Evolutionary conservation across 2,797 vertebrate genomes (phyloP).

Genomic region (Lutjanus campechanus): DNA sequence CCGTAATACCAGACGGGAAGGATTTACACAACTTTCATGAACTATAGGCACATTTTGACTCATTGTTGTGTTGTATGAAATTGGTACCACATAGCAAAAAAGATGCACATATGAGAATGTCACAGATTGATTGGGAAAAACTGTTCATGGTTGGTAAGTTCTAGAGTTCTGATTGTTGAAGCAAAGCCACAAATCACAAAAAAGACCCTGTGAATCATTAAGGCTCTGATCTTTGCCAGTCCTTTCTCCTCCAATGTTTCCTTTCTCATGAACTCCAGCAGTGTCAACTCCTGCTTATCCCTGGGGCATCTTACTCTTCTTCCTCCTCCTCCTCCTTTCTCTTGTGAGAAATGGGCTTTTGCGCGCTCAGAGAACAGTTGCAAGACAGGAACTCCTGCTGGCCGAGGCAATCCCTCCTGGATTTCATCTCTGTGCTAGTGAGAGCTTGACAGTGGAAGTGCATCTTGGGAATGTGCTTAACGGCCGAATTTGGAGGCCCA

Average conservation of each 20-base stretch:
- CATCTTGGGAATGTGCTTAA: conserved; percentile 45
- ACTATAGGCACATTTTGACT: background rate
- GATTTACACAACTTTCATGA: background rate
- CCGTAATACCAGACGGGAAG: background rate
- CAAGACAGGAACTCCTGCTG: conserved; percentile 69
- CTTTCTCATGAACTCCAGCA: conserved; percentile 79
- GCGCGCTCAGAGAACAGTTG: conserved; percentile 53
- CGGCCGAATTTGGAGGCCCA: conserved; percentile 19
- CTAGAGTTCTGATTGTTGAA: background rate
- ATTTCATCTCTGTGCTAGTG: conserved; percentile 37
- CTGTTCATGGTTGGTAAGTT: conserved; percentile 1
- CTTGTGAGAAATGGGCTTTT: conserved; percentile 65
- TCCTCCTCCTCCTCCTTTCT: conserved; percentile 45
- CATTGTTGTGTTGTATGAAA: background rate
- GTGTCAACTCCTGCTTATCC: conserved; percentile 64
- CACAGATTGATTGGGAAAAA: background rate
- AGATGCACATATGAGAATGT: background rate
- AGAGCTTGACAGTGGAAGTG: conserved; percentile 41
- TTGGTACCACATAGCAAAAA: background rate
- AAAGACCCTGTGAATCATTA: conserved; percentile 26
- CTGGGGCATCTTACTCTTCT: conserved; percentile 64
- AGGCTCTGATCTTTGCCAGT: conserved; percentile 31
- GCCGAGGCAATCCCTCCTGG: conserved; percentile 56
- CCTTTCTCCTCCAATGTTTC: conserved; percentile 54
- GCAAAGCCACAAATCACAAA: conserved; percentile 13